A percentile compares a stretch with the other conserved stretches of the same genome.
Evolutionary conservation across 2,113 vertebrate species (phyloP).

Genomic region (Bubo blakistoni): DNA sequence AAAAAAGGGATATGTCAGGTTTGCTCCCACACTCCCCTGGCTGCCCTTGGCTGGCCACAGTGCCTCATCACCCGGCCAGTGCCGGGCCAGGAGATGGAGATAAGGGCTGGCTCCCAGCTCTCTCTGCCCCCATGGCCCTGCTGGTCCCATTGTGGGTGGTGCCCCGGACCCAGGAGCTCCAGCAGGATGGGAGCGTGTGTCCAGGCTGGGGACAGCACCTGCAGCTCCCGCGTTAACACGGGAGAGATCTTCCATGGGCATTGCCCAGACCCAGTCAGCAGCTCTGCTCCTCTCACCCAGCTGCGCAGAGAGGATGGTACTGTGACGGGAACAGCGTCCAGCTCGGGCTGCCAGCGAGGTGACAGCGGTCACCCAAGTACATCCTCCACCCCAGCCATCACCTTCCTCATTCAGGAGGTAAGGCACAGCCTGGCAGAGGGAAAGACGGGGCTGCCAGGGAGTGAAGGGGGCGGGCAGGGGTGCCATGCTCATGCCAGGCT

Average conservation of each 20-base stretch:
- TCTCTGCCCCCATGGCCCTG: not conserved
- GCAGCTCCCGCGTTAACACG: not conserved
- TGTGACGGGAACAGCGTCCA: not conserved
- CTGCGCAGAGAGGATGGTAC: not conserved
- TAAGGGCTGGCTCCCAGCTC: not conserved
- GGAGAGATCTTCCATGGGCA: not conserved
- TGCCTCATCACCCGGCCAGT: fast-evolving
- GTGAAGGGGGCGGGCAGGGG: not conserved
- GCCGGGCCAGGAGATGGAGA: not conserved
- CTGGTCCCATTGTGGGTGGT: not conserved
- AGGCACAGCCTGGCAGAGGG: not conserved
- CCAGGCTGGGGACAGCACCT: not conserved
- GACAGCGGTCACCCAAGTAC: not conserved
- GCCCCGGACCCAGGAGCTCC: not conserved
- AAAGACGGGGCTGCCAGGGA: not conserved
- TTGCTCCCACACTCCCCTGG: not conserved
- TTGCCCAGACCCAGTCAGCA: not conserved
- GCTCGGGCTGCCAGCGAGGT: not conserved
- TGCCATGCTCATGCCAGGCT: fast-evolving
- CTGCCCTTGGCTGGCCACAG: not conserved
- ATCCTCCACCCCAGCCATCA: slow-evolving; percentile 62
- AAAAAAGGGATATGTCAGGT: not conserved
- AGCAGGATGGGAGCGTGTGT: not conserved
- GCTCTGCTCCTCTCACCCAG: slow-evolving; percentile 18
- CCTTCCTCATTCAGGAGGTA: slow-evolving; percentile 85